phyloP scores from a whole-genome alignment of 2,113 vertebrate species.

The Perca schrenkii region DNA sequence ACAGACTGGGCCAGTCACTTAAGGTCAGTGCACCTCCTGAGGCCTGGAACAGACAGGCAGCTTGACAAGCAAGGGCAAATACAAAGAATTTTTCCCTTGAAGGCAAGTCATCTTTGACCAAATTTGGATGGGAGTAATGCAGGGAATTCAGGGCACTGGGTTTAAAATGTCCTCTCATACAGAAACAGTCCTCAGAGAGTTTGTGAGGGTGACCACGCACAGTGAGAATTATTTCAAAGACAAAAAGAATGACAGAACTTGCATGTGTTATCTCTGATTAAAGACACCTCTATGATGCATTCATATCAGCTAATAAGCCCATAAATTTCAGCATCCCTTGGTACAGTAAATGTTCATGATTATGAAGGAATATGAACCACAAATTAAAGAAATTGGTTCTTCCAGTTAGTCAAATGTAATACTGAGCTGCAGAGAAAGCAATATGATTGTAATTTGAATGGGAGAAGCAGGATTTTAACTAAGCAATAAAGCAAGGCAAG shows the following conservation, averaged over 20 bases:
- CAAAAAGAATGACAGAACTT: slow-evolving; percentile 1
- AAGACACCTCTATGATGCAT: slow-evolving; percentile 23
- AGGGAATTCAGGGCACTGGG: slow-evolving; percentile 1
- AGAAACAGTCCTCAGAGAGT: not conserved
- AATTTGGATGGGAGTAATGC: slow-evolving; percentile 25
- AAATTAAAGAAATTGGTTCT: not conserved
- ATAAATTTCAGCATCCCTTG: slow-evolving; percentile 5
- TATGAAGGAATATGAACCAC: slow-evolving; percentile 12
- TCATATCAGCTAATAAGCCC: slow-evolving; percentile 1
- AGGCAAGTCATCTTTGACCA: slow-evolving; percentile 32
- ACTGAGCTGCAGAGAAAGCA: slow-evolving; percentile 1
- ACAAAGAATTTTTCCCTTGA: slow-evolving; percentile 33
- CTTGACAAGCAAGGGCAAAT: slow-evolving; percentile 37
- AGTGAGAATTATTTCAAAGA: slow-evolving; percentile 38
- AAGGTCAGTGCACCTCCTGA: slow-evolving; percentile 47
- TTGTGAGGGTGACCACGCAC: slow-evolving; percentile 12
- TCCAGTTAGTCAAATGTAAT: slow-evolving; percentile 1
- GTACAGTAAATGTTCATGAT: slow-evolving; percentile 18
- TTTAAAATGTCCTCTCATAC: not conserved
- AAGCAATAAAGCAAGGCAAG: not conserved
- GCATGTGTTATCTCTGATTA: slow-evolving; percentile 22
- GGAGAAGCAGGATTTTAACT: not conserved
- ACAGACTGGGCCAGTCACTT: slow-evolving; percentile 26
- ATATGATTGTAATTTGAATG: not conserved
- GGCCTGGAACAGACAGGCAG: slow-evolving; percentile 30